Evolutionary conservation across 1,140 invertebrate genomes (phyloP).

Genomic region (Periplaneta americana): DNA sequence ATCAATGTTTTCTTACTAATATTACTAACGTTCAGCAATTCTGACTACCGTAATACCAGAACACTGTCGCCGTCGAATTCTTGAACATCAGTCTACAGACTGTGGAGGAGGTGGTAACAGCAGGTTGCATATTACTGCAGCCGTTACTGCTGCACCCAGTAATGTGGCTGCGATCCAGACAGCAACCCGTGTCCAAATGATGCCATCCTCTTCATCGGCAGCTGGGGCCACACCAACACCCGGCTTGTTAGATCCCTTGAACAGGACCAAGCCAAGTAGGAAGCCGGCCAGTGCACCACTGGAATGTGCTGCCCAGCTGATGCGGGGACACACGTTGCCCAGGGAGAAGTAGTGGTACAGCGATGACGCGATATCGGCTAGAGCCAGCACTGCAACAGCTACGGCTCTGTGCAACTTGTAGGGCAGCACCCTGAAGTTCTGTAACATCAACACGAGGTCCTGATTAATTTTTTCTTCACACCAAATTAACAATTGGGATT

Average conservation of each 20-base stretch:
- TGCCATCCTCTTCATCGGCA: not conserved
- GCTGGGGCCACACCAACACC: slow-evolving; percentile 33
- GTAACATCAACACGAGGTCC: too few relatives aligned
- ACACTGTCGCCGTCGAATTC: too few relatives aligned
- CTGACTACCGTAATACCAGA: too few relatives aligned
- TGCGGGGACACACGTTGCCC: slow-evolving; percentile 42
- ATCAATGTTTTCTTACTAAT: too few relatives aligned
- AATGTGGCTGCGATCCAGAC: slow-evolving; percentile 36
- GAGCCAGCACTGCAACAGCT: slow-evolving; percentile 52
- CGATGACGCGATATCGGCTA: slow-evolving; percentile 47
- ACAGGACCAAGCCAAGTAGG: slow-evolving; percentile 57
- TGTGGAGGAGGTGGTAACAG: slow-evolving; percentile 39
- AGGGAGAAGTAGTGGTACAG: slow-evolving; percentile 40
- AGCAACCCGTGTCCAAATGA: slow-evolving; percentile 33
- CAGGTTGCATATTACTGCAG: slow-evolving; percentile 38
- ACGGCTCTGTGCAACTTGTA: slow-evolving; percentile 49
- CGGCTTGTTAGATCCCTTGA: slow-evolving; percentile 23
- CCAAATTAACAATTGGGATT: too few relatives aligned
- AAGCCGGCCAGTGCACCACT: slow-evolving; percentile 75
- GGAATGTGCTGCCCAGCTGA: slow-evolving; percentile 75
- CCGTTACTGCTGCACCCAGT: slow-evolving; percentile 35
- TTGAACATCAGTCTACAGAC: slow-evolving; percentile 20
- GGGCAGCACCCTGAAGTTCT: slow-evolving; percentile 55
- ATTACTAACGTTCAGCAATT: too few relatives aligned
- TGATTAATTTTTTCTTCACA: too few relatives aligned